Conservation (phyloP, 2,888 invertebrate genomes). For the Oligia latruncula region DNA sequence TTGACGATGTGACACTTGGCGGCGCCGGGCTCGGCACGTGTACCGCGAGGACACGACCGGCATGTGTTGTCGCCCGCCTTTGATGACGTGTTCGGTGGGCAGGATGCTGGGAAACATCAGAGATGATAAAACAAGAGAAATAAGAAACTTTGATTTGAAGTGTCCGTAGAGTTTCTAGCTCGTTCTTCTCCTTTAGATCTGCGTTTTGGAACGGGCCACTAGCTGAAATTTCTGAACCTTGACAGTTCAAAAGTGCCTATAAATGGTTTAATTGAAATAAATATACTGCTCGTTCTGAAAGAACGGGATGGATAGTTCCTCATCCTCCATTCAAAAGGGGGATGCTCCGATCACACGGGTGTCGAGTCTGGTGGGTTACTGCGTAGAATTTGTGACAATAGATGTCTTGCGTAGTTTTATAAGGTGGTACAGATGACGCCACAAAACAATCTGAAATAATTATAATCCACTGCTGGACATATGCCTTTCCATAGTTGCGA, state of each 20-base stretch:
- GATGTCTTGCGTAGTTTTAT: neutral
- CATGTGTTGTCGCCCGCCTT: constrained; percentile 69
- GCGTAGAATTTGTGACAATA: neutral
- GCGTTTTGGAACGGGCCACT: neutral
- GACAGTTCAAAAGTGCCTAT: neutral
- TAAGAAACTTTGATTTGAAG: neutral
- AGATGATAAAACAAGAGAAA: too few species aligned
- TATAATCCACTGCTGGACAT: neutral
- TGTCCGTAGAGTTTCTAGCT: neutral
- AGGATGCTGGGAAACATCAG: constrained; percentile 64
- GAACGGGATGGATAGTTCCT: neutral
- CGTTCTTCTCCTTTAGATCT: neutral
- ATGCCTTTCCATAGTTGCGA: neutral
- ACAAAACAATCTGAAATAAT: neutral
- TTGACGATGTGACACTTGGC: constrained; percentile 48
- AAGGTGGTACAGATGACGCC: too few species aligned
- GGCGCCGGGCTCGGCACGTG: constrained; percentile 61
- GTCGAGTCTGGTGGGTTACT: neutral
- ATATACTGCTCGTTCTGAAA: neutral
- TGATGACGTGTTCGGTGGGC: constrained; percentile 72
- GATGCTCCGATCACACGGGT: neutral
- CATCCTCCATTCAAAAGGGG: neutral
- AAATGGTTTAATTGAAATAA: neutral
- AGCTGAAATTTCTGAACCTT: neutral
- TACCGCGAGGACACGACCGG: constrained; percentile 64